Base-by-base conservation (phyloP, 2,888 invertebrate genomes). In the Lydus trimaculatus region DNA sequence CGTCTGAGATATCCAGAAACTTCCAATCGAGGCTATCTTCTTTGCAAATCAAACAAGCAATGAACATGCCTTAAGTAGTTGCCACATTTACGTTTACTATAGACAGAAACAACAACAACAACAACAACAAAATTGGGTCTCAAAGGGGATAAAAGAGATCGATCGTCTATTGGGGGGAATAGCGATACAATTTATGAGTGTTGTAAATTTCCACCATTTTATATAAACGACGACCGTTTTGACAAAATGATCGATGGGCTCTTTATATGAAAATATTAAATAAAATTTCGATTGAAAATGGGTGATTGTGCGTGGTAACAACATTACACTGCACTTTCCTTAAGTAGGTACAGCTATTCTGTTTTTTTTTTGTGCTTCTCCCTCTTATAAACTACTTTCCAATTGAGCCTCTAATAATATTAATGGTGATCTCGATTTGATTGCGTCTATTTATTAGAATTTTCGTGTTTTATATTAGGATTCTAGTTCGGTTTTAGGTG, bases 291-390 rank as follows among this genome's bases (percentile, higher is more conserved):
- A 69, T 79, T 79, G 76, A 75, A 69, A 60, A 64, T 66, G 68
- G 72, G 74, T 73, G 76, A 75, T 76, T 76, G 76, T 77, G 76
- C 73, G 76, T 75, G 75, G 64, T 70, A 65, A 71, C 15, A 73
- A 76, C 75, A 76, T 72, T 72, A 70, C 70, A 71, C 69, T 72
- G 75, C 73, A 73, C 74, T 75, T 75, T 73, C 63, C 61, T 56
- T 9, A 64, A 43, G 43, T 9, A 64, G 17, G 43, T 43, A 43
- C 43, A 8, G n/a, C 43, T 43, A 6, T 15, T 6, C 17, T n/a
- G 1, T 43, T 43, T 17, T 43, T 17, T 6, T 17, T 43, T 43
- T 28, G 28, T 28, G 4, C 4, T 28, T 3, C 28, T n/a, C n/a
- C n/a, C n/a, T n/a, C n/a, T n/a, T n/a, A 43, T 43, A n/a, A n/a